Evolutionary conservation across 2,113 vertebrate genomes (phyloP), one percentile per base, ranked within the genome.

Genomic region (Nicator chloris): DNA sequence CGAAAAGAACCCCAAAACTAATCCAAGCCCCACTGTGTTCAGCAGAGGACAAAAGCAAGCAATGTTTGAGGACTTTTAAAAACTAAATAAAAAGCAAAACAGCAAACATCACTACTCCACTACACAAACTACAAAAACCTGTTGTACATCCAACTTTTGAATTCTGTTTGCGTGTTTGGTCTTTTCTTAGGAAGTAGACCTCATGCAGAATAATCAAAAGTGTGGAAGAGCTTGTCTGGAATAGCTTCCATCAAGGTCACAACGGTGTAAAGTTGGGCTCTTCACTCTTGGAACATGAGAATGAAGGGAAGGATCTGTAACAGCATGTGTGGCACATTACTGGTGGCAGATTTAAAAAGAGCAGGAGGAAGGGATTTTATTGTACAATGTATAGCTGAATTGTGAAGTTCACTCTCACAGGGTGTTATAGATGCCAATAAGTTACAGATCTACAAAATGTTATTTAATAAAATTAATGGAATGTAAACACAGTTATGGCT

Each of bases 321-420:
- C 7, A 51, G 35, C 27, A 15, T 0, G 0, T 44, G 18, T 15
- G 14, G 39, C 64, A 61, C 7, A 7, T 23, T 23, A 9, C 4
- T 15, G 23, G 28, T 61, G 49, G 37, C 71, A 71, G 14, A 16
- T 54, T 63, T 31, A 45, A 37, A 89, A 66, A 35, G 39, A 70
- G 27, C 23, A 49, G 61, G 70, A 59, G 35, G 19, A 77, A 81
- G 11, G 47, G 27, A 21, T 33, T 70, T 69, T 72, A n/a, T 24
- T 31, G 11, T 24, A 35, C 24, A 17, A 44, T 3, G 5, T 5
- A 4, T 16, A 59, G 60, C 44, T 79, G 60, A 73, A 78, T 78
- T 15, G 18, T 44, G 50, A 78, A 40, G 7, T 45, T 88, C 35
- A 11, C 35, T 91, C 44, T 59, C 20, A 24, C 11, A 7, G 10